Evolutionary conservation across 2,797 vertebrate genomes (phyloP).

Genomic region (Platyrinchus mystaceus): DNA sequence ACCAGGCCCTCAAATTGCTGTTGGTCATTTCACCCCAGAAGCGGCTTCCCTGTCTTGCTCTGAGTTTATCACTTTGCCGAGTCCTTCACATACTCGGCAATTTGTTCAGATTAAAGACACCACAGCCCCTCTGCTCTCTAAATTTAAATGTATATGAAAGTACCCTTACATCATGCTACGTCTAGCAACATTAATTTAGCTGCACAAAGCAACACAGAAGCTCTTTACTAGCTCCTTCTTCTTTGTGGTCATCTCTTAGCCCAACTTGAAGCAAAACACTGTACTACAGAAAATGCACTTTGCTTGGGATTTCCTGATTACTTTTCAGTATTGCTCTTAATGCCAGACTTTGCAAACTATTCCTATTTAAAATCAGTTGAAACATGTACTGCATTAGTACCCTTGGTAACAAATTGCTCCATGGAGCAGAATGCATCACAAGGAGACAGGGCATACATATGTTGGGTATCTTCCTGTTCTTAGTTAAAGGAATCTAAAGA

Average conservation of each 20-base stretch:
- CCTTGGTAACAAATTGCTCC: background rate
- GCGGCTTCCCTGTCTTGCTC: background rate
- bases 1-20: background rate
- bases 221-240: background rate
- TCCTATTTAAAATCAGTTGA: background rate
- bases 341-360: background rate
- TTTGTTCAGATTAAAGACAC: background rate
- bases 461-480: background rate
- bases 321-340: background rate
- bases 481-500: background rate
- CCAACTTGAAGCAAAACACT: rapidly evolving
- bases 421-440: background rate
- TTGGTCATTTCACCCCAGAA: background rate
- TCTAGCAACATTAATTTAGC: background rate
- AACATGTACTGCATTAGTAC: background rate
- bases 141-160: background rate
- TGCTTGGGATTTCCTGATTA: background rate
- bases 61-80: background rate
- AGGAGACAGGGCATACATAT: background rate
- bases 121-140: background rate
- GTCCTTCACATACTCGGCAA: rapidly evolving
- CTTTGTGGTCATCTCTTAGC: background rate
- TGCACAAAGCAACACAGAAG: background rate
- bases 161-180: rapidly evolving
- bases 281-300: background rate